Evolutionary conservation across 2,888 invertebrate species (phyloP).

Genomic region (Archips xylosteana): DNA sequence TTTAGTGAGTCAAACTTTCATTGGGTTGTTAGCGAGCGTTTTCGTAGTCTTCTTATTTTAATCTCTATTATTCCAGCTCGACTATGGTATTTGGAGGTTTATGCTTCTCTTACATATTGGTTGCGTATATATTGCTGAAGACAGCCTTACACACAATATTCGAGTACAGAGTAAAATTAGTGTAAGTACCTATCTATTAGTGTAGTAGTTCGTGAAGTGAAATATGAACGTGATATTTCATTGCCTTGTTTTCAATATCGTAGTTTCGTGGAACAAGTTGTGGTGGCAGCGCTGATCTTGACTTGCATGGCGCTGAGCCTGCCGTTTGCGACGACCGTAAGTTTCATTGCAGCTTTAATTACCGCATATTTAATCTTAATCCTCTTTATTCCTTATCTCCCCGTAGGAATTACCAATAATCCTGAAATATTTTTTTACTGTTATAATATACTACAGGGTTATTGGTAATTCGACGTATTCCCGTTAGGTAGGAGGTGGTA

Average conservation of each 20-base stretch:
- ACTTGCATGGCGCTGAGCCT: constrained; percentile 66
- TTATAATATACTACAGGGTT: too few relatives aligned
- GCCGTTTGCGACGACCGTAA: constrained; percentile 66
- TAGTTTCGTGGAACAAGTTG: constrained; percentile 71
- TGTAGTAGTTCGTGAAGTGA: neutral
- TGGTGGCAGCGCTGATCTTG: constrained; percentile 64
- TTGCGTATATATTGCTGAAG: constrained; percentile 68
- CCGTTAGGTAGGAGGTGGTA: too few relatives aligned
- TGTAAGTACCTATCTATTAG: constrained; percentile 60
- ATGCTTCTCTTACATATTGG: constrained; percentile 67
- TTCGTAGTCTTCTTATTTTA: too few relatives aligned
- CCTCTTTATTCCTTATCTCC: too few relatives aligned
- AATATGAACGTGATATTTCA: neutral
- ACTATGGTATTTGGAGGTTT: constrained; percentile 70
- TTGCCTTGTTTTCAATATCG: constrained; percentile 42
- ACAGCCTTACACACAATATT: constrained; percentile 75
- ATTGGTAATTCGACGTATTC: too few relatives aligned
- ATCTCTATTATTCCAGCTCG: constrained; percentile 54
- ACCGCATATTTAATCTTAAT: too few relatives aligned
- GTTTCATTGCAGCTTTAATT: constrained; percentile 42
- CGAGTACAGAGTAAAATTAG: constrained; percentile 75
- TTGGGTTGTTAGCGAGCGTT: too few relatives aligned
- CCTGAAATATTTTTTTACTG: too few relatives aligned
- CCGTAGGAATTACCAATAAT: too few relatives aligned
- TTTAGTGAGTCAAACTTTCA: too few relatives aligned